Conservation (phyloP, 2,888 invertebrate genomes). For the Apamea monoglypha region DNA sequence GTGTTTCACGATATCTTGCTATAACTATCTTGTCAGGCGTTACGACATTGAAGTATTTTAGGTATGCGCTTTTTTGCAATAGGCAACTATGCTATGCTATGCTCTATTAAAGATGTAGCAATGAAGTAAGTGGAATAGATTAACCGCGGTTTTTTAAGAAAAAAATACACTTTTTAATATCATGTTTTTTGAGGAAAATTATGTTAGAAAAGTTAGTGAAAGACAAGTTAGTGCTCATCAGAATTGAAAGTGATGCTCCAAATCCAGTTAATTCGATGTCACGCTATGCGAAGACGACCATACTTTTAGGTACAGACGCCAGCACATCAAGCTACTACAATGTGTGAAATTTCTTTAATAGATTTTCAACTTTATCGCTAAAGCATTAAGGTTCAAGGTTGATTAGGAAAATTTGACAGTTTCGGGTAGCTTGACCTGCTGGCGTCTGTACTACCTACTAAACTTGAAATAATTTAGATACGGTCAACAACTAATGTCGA, state of each 20-base stretch:
- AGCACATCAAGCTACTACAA: no score
- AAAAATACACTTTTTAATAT: constrained; percentile 12
- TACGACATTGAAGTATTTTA: constrained; percentile 31
- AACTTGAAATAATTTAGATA: no score
- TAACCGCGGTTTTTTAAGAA: constrained; percentile 11
- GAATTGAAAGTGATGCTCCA: constrained; percentile 1
- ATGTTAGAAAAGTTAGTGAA: constrained; percentile 8
- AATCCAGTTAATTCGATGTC: constrained; percentile 9
- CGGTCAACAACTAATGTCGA: no score
- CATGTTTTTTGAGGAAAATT: constrained; percentile 30
- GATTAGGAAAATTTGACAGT: no score
- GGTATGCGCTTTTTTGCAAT: constrained; percentile 47
- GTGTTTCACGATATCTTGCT: constrained; percentile 42
- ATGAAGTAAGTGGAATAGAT: constrained; percentile 42
- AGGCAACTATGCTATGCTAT: constrained; percentile 38
- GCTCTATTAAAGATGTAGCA: constrained; percentile 61
- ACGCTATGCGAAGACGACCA: neutral
- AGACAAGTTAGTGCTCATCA: neutral
- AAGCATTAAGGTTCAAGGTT: no score
- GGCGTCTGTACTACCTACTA: neutral
- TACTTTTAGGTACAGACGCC: neutral
- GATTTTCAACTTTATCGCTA: no score
- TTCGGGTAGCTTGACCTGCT: no score
- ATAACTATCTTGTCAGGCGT: constrained; percentile 52
- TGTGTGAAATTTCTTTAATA: no score